Evolutionary conservation across 2,888 invertebrate species (phyloP).

Genomic region (Mayetiola destructor): DNA sequence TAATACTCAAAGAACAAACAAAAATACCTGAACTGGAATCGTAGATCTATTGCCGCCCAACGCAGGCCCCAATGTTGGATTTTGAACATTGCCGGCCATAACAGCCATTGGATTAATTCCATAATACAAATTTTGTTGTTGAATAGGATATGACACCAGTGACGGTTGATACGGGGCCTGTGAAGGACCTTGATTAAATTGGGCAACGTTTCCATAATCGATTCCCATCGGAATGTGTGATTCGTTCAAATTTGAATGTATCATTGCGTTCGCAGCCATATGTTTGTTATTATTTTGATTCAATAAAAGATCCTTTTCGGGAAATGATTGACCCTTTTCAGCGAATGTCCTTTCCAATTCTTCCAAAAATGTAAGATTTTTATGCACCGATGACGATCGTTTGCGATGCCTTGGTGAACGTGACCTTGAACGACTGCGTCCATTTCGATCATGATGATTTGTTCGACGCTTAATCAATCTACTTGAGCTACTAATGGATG

Average conservation of each 20-base stretch:
- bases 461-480: background rate
- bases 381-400: background rate
- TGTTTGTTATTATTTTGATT: background rate
- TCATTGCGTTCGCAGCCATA: background rate
- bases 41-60: too few relatives aligned
- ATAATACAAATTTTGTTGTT: background rate
- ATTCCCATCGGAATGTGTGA: background rate
- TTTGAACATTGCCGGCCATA: background rate
- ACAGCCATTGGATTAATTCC: background rate
- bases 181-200: too few relatives aligned
- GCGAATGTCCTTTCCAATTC: conserved; percentile 16
- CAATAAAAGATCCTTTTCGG: conserved; percentile 11
- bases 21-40: too few relatives aligned
- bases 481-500: background rate
- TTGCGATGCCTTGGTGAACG: background rate
- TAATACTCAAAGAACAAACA: too few relatives aligned
- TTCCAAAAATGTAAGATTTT: conserved; percentile 14
- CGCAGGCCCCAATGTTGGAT: too few relatives aligned
- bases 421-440: background rate
- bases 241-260: background rate
- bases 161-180: background rate
- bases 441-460: background rate
- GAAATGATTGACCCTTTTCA: conserved; percentile 14
- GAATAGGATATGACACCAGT: background rate
- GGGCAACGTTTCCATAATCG: background rate